Conservation (phyloP, 2,797 vertebrate species). For the Schizothorax lantsangensis region DNA sequence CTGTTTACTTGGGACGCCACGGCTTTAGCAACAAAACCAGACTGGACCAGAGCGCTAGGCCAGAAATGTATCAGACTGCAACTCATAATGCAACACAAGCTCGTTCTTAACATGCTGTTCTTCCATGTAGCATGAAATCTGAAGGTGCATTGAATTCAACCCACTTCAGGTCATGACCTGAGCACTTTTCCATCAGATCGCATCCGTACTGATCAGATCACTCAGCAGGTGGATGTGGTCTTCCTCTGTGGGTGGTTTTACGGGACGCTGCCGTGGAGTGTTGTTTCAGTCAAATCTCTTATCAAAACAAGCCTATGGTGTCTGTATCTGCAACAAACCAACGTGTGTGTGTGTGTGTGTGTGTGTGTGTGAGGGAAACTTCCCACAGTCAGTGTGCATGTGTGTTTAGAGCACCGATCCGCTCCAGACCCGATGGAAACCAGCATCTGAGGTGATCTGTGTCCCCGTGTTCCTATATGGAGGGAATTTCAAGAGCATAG, state of each 20-base stretch:
- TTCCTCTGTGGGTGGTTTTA: constrained; percentile 43
- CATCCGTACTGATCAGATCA: not conserved
- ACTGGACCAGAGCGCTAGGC: not conserved
- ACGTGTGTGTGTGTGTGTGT: not conserved
- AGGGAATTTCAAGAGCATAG: not conserved
- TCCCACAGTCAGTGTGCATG: constrained; percentile 23
- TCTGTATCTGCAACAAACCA: constrained; percentile 28
- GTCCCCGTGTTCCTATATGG: not conserved
- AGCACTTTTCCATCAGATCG: not conserved
- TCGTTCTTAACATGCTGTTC: not conserved
- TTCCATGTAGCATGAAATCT: not conserved
- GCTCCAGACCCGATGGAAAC: constrained; percentile 29
- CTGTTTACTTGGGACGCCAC: constrained; percentile 52
- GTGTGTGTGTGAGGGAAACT: constrained; percentile 30
- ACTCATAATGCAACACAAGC: too few species aligned
- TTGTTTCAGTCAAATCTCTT: constrained; percentile 77
- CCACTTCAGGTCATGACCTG: not conserved
- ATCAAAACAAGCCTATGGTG: constrained; percentile 71
- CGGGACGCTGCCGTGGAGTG: constrained; percentile 55
- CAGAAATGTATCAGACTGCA: not conserved
- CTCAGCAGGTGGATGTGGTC: not conserved
- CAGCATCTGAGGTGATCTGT: constrained; percentile 2
- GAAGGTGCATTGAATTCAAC: not conserved
- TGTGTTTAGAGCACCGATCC: constrained; percentile 5
- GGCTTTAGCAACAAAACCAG: constrained; percentile 34